Evolutionary conservation across 64 coral and sea anemone species (phyloP).

Genomic region (Stichodactyla mertensii): DNA sequence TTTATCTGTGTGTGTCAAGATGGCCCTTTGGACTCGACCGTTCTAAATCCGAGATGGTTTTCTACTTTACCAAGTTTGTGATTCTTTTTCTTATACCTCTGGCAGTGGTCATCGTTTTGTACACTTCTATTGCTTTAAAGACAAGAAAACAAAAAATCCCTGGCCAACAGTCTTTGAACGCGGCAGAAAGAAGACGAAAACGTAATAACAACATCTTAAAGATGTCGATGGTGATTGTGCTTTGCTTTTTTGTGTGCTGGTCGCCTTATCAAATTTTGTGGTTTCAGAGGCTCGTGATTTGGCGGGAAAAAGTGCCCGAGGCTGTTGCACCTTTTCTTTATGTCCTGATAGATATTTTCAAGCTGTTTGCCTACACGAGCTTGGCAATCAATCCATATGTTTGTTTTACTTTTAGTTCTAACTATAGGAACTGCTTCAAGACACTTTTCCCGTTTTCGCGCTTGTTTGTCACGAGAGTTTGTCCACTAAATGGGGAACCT

Average conservation of each 20-base stretch:
- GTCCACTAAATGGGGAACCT: not conserved
- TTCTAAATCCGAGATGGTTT: not conserved
- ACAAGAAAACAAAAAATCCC: not conserved
- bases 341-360: not conserved
- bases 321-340: not conserved
- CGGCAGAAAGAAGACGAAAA: not conserved
- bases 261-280: not conserved
- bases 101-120: not conserved
- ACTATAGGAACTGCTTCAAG: not conserved
- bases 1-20: not conserved
- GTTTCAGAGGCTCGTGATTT: not conserved
- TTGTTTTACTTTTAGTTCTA: slow-evolving; percentile 5
- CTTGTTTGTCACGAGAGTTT: not conserved
- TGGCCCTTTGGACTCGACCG: not conserved
- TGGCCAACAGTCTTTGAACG: not conserved
- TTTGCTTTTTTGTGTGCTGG: not conserved
- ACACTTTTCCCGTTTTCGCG: not conserved
- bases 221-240: not conserved
- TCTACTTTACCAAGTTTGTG: not conserved
- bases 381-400: not conserved
- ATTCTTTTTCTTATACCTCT: not conserved
- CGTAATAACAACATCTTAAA: not conserved
- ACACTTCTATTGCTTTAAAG: not conserved
- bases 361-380: not conserved
- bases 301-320: not conserved